Conservation (phyloP, 2,888 invertebrate genomes). For the Pandemis heparana region DNA sequence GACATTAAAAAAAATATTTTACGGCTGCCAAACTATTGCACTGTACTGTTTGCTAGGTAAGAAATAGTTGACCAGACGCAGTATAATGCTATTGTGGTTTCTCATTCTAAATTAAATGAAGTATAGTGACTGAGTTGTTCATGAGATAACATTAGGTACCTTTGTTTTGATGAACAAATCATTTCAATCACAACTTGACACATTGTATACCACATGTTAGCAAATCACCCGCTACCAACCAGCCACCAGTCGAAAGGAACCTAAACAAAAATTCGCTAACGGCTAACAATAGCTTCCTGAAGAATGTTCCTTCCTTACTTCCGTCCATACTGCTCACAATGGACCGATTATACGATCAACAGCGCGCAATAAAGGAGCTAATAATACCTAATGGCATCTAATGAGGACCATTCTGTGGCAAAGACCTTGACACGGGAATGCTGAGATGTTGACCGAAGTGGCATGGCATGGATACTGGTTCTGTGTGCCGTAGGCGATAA, state of each 20-base stretch:
- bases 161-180: too few species aligned
- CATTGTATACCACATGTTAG: too few species aligned
- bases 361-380: conserved; percentile 12
- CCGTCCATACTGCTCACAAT: conserved; percentile 21
- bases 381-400: conserved; percentile 25
- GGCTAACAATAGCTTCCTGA: background rate
- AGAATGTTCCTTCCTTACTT: conserved; percentile 3
- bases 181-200: too few species aligned
- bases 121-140: too few species aligned
- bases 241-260: background rate
- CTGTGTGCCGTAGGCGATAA: background rate
- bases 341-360: conserved; percentile 22
- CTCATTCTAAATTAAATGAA: too few species aligned
- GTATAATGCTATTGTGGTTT: too few species aligned
- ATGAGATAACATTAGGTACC: too few species aligned
- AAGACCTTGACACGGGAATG: conserved; percentile 11
- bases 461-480: conserved; percentile 9
- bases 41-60: too few species aligned
- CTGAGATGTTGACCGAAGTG: background rate
- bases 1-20: too few species aligned
- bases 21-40: too few species aligned
- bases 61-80: too few species aligned
- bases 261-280: background rate
- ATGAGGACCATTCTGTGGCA: conserved; percentile 9
- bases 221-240: background rate